Base-by-base conservation (phyloP, 1,140 invertebrate genomes). In the Pissodes strobi region DNA sequence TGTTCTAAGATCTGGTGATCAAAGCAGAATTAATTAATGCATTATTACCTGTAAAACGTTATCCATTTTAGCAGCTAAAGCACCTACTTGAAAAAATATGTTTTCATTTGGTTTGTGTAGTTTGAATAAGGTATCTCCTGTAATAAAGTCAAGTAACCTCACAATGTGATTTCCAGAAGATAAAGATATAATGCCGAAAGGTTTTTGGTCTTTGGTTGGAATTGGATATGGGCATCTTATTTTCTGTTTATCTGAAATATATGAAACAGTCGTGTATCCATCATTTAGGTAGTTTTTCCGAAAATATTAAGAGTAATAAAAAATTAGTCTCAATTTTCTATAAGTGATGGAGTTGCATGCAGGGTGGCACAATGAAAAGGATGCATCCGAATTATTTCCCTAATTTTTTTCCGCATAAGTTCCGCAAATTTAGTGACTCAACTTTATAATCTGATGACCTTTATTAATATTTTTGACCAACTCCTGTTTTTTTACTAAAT, bases 81-180 rank as follows among this genome's bases (percentile, higher is more conserved):
- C 79, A 0, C 93, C 93, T 13, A 87, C 78, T 67, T 92, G 83
- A 67, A 85, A 87, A 41, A 90, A 81, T 2, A 93, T 73, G 41
- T 85, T 75, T 2, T 83, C 76, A 0, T 84, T 83, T 22, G 78
- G 77, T 19, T 58, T 41, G 0, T 83, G 79, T 1, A 87, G 83
- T 27, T 86, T 78, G 22, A 80, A 78, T 9, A 95, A 77, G 41
- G 91, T 79, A 48, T 84, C 80, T 0, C 93, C 93, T 0, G 88
- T 85, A 12, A 88, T 81, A 72, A 84, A 95, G 43, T 88, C 85
- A 62, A 94, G 71, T 1, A 95, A 79, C 18, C 89, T 82, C 0
- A 94, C 86, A 0, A 87, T 81, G 74, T 93, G 85, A 56, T 80
- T 76, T 1, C 80, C 82, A 48, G 74, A 74, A 12, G 18, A 13